Conservation (phyloP, 2,797 vertebrate genomes). For the Oreochromis grahami region DNA sequence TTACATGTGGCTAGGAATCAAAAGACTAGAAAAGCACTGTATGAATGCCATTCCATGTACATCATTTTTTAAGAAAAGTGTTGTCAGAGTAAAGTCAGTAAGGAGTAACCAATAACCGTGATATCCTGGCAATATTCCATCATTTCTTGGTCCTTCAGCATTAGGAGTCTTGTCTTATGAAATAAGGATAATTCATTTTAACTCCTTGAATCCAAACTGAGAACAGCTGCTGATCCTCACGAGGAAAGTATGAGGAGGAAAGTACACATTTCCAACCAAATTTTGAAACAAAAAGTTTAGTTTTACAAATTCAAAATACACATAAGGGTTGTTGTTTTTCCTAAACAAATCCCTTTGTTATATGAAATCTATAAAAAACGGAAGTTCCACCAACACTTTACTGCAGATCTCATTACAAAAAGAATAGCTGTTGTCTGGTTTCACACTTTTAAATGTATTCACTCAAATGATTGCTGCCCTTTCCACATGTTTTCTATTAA, state of each 20-base stretch:
- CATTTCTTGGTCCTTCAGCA: not conserved
- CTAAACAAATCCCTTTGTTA: not conserved
- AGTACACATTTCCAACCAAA: not conserved
- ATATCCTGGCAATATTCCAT: not conserved
- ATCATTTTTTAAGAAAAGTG: not conserved
- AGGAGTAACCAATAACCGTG: not conserved
- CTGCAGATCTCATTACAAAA: not conserved
- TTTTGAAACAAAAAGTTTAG: not conserved
- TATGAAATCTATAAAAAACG: not conserved
- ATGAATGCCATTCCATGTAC: not conserved
- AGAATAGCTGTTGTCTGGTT: not conserved
- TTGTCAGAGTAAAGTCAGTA: not conserved
- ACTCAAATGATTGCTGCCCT: not conserved
- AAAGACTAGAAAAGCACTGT: not conserved
- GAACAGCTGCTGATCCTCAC: not conserved
- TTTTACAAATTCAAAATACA: not conserved
- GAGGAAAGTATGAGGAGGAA: not conserved
- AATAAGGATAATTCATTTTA: not conserved
- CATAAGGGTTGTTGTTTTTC: not conserved
- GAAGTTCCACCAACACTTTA: not conserved
- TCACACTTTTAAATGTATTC: not conserved
- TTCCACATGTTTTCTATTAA: not conserved
- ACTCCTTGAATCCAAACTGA: not conserved
- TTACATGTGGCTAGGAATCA: not conserved
- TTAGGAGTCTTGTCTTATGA: not conserved